Evolutionary conservation across 2,113 vertebrate genomes (phyloP).

Genomic region (Myiozetetes cayanensis): DNA sequence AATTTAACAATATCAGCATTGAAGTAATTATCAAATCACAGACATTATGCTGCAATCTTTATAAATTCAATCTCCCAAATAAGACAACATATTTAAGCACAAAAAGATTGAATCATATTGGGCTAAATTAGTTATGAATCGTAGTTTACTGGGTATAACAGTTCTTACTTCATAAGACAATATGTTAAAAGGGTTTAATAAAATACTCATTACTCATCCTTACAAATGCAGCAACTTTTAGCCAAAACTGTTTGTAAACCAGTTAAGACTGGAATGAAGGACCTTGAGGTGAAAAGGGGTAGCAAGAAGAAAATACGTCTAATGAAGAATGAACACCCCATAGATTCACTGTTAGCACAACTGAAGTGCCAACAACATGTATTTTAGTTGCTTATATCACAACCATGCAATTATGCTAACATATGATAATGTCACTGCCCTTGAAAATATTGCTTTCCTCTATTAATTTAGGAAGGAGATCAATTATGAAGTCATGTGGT

Average conservation of each 20-base stretch:
- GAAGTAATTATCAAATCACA: conserved; percentile 28
- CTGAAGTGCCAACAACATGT: neutral
- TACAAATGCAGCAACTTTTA: neutral
- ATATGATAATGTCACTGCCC: neutral
- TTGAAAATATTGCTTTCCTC: neutral
- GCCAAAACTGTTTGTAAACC: neutral
- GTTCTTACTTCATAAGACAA: neutral
- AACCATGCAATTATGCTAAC: neutral
- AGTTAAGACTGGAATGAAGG: neutral
- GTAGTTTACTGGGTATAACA: neutral
- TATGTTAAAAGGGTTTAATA: neutral
- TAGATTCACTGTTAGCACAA: neutral
- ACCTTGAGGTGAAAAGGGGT: neutral
- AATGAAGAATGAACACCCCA: neutral
- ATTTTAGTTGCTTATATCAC: neutral
- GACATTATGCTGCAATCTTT: neutral
- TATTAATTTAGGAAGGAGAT: neutral
- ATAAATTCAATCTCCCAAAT: neutral
- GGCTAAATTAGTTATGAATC: neutral
- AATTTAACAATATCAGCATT: conserved; percentile 11
- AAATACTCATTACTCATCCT: neutral
- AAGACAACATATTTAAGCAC: neutral
- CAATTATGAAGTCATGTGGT: neutral
- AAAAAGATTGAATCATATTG: neutral
- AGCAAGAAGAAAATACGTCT: neutral